phyloP scores from a whole-genome alignment of 2,797 vertebrate species.

The Cercopithecus hamlyni region DNA sequence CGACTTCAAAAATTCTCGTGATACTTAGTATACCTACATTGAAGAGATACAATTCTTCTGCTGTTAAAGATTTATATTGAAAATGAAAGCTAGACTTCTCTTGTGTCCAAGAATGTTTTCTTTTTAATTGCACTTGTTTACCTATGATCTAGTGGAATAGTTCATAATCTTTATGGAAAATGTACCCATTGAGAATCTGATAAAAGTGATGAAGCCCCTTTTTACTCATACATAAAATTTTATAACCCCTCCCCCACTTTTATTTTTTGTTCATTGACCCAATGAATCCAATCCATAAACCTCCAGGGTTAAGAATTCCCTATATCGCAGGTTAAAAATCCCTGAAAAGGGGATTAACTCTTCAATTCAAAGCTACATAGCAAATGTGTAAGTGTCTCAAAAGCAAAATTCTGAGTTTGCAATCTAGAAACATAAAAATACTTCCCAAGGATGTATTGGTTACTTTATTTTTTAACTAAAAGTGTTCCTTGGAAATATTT shows the following conservation, averaged over 20 bases:
- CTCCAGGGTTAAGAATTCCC: not conserved
- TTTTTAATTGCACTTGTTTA: not conserved
- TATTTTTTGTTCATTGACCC: not conserved
- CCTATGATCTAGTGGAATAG: not conserved
- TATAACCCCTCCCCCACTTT: not conserved
- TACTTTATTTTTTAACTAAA: slow-evolving; percentile 8
- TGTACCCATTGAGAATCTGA: not conserved
- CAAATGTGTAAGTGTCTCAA: not conserved
- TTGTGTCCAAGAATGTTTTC: not conserved
- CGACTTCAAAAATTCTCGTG: slow-evolving; percentile 23
- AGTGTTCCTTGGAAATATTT: not conserved
- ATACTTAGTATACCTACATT: not conserved
- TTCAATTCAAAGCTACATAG: not conserved
- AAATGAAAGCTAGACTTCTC: slow-evolving; percentile 30
- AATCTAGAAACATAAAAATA: not conserved
- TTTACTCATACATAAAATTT: not conserved
- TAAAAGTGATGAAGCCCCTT: not conserved
- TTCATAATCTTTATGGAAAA: not conserved
- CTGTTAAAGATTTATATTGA: not conserved
- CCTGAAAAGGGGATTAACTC: not conserved
- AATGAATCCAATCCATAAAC: not conserved
- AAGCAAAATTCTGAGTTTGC: not conserved
- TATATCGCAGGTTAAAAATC: not conserved
- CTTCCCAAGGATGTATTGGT: not conserved
- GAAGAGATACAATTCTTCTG: not conserved